Conservation (phyloP, 2,113 vertebrate genomes). For the Pelusios castaneus region DNA sequence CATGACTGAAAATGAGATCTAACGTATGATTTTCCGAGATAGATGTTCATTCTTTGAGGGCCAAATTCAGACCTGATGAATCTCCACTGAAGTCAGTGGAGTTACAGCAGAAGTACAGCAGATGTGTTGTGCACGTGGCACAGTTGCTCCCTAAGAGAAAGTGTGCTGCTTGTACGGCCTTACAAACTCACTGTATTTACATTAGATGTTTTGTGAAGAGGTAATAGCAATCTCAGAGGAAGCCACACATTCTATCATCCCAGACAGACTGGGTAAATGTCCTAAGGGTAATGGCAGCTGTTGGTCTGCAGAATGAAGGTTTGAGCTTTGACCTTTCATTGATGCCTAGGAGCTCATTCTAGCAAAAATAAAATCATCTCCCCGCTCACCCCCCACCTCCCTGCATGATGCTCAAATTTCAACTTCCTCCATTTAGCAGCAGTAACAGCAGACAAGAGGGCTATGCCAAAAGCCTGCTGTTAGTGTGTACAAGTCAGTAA, state of each 20-base stretch:
- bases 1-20: not conserved
- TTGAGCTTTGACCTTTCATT: not conserved
- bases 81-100: not conserved
- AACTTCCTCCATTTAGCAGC: not conserved
- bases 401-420: not conserved
- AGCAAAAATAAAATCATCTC: not conserved
- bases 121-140: accelerated
- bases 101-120: not conserved
- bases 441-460: not conserved
- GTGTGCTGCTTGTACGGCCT: not conserved
- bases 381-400: not conserved
- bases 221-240: not conserved
- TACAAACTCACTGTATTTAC: not conserved
- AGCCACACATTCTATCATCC: not conserved
- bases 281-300: not conserved
- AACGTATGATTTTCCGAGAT: not conserved
- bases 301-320: not conserved
- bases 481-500: not conserved
- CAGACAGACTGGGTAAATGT: not conserved
- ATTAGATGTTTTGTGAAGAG: accelerated
- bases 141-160: not conserved
- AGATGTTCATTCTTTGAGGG: not conserved
- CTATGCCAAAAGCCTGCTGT: not conserved
- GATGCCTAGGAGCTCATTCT: not conserved
- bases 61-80: not conserved